A percentile compares a stretch with the other conserved stretches of the same genome.
Evolutionary conservation across 2,113 vertebrate species (phyloP).

Genomic region (Rhynchomys soricoides): DNA sequence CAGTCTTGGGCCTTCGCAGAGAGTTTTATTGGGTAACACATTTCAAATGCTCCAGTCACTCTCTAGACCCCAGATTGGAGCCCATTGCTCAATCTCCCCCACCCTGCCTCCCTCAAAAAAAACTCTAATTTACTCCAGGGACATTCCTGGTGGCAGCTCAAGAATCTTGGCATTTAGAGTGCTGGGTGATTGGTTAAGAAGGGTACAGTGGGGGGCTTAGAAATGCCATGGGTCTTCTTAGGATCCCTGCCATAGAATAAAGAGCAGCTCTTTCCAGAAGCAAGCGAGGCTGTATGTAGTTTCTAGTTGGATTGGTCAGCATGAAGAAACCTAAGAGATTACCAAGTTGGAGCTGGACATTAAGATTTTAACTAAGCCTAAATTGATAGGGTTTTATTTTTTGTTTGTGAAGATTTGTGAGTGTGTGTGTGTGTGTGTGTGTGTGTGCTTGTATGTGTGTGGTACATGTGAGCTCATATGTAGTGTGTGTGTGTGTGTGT

Average conservation of each 20-base stretch:
- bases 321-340: conserved; percentile 32
- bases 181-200: conserved; percentile 68
- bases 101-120: neutral
- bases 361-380: conserved; percentile 37
- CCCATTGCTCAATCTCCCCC: conserved; percentile 20
- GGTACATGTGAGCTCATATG: neutral
- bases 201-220: neutral
- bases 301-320: neutral
- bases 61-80: conserved; percentile 67
- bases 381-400: neutral
- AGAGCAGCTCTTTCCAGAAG: conserved; percentile 27
- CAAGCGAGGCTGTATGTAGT: neutral
- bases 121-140: conserved; percentile 73
- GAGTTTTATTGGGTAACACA: conserved; percentile 83
- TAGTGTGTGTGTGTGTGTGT: neutral
- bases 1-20: conserved; percentile 76
- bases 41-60: conserved; percentile 77
- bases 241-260: neutral
- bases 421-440: neutral
- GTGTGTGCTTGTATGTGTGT: neutral
- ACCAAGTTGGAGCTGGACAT: conserved; percentile 7
- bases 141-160: conserved; percentile 71
- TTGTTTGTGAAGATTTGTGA: neutral
- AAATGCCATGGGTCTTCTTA: neutral
- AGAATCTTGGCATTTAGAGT: conserved; percentile 65